Evolutionary conservation across 2,888 invertebrate species (phyloP).

Genomic region (Opisthograptis luteolata): DNA sequence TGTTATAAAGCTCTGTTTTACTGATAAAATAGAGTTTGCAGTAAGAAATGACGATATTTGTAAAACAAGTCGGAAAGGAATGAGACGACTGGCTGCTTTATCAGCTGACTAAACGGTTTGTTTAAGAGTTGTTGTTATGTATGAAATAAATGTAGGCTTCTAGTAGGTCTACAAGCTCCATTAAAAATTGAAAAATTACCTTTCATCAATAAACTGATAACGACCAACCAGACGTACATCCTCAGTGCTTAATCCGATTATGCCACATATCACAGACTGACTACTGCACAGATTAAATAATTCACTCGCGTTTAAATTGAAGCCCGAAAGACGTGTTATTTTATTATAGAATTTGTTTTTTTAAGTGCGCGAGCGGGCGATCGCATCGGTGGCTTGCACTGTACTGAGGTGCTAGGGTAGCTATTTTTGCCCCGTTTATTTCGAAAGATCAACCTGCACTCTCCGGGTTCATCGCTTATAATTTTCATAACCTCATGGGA

Average conservation of each 20-base stretch:
- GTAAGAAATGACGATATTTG: no score
- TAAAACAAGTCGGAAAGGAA: no score
- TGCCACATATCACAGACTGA: constrained; percentile 68
- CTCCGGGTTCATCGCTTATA: constrained; percentile 54
- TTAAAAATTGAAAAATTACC: constrained; percentile 51
- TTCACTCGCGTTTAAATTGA: constrained; percentile 19
- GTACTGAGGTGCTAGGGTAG: constrained; percentile 62
- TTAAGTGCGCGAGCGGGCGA: constrained; percentile 38
- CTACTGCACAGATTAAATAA: constrained; percentile 14
- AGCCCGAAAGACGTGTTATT: constrained; percentile 2
- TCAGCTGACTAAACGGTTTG: no score
- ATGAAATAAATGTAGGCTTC: no score
- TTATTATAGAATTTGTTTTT: constrained; percentile 1
- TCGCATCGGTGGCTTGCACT: constrained; percentile 49
- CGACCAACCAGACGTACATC: constrained; percentile 73
- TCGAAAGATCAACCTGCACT: constrained; percentile 49
- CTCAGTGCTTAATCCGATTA: constrained; percentile 59
- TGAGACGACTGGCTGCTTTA: no score
- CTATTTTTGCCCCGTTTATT: constrained; percentile 24
- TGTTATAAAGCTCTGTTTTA: no score
- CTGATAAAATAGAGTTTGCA: no score
- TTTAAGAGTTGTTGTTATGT: no score
- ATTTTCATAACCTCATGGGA: constrained; percentile 71
- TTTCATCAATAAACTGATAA: constrained; percentile 73
- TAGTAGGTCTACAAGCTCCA: no score